These are phyloP conservation scores for Pyrochroa serraticornis DNA, from an alignment of 2,888 invertebrate species.

Conservation along the genomic window DNA sequence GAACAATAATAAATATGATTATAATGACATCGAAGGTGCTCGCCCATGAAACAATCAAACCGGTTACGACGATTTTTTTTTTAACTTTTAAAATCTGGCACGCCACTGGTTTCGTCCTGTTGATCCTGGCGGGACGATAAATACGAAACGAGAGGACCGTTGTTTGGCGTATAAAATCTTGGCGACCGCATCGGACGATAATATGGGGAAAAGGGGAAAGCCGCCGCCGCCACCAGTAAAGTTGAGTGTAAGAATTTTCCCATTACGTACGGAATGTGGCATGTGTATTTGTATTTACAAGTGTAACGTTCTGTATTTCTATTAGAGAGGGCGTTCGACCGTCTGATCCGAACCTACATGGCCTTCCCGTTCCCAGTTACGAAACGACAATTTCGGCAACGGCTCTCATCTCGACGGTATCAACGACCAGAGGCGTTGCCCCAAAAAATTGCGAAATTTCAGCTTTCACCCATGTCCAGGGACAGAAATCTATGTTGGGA, in stretches of 20 bases:
- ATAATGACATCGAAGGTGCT: conserved; percentile 54
- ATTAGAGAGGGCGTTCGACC: conserved; percentile 36
- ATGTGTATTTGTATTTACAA: conserved; percentile 29
- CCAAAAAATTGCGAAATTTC: no score
- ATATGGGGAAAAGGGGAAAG: no score
- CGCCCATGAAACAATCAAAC: conserved; percentile 49
- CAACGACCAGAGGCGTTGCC: no score
- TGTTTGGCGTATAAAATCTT: no score
- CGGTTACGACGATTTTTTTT: no score
- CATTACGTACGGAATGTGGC: conserved; percentile 41
- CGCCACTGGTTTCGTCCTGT: no score
- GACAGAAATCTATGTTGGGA: no score
- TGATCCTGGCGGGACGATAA: no score
- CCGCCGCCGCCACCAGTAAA: conserved; percentile 29
- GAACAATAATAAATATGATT: conserved; percentile 53
- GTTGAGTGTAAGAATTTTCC: conserved; percentile 37
- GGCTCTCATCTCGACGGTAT: no score
- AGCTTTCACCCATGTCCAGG: no score
- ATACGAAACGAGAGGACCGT: no score
- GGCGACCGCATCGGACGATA: conserved; percentile 32
- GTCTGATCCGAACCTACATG: conserved; percentile 21
- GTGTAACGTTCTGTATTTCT: conserved; percentile 17
- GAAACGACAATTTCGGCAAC: conserved; percentile 24
- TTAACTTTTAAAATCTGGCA: no score
- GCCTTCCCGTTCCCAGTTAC: conserved; percentile 4